phyloP scores from a whole-genome alignment of 2,888 invertebrate genomes.

The Ophion ellenae region DNA sequence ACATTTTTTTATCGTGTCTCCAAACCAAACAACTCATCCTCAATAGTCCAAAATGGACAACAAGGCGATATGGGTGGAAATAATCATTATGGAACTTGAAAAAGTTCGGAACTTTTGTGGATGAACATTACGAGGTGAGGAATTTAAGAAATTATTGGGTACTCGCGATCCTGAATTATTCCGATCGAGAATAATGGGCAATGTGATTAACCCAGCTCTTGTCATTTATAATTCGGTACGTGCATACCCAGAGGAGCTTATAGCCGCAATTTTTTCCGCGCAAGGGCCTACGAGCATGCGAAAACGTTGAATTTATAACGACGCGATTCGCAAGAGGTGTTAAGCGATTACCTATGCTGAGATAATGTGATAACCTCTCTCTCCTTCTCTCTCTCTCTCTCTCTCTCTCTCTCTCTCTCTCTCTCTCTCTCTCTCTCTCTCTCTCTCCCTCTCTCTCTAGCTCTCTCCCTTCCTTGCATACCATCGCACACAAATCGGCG shows the following conservation, averaged over 20 bases:
- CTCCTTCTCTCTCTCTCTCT: background rate
- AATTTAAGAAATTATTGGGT: background rate
- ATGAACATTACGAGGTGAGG: background rate
- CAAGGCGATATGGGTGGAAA: background rate
- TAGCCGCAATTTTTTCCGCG: conserved; percentile 5
- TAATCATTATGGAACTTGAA: background rate
- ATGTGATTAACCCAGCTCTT: conserved; percentile 7
- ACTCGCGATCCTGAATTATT: background rate
- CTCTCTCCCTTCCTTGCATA: background rate
- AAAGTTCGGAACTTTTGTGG: background rate
- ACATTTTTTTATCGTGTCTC: background rate
- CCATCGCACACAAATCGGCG: conserved; percentile 55
- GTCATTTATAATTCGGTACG: conserved; percentile 42
- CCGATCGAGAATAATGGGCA: conserved; percentile 38
- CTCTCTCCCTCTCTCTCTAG: background rate
- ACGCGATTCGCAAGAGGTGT: conserved; percentile 70
- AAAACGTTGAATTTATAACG: conserved; percentile 58
- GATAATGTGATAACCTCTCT: conserved; percentile 73
- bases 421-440: conserved; percentile 3
- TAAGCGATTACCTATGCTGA: conserved; percentile 76
- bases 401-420: background rate
- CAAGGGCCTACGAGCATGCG: conserved; percentile 23
- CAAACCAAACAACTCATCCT: background rate
- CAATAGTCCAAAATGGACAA: background rate
- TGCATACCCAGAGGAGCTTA: conserved; percentile 13